Evolutionary conservation across 2,113 vertebrate species (phyloP).

Genomic region (Nettapus auritus): DNA sequence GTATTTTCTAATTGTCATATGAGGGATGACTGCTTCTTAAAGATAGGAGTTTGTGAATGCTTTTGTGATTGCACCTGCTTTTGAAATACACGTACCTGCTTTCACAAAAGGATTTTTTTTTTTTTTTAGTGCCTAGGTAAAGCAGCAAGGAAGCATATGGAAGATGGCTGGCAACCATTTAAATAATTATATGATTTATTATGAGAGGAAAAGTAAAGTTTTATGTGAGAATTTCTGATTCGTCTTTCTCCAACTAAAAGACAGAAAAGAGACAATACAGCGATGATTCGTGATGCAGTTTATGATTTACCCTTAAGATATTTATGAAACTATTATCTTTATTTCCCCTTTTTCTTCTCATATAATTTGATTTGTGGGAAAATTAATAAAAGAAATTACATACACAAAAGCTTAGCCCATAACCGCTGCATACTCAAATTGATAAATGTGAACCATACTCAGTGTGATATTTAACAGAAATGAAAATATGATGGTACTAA

Average conservation of each 20-base stretch:
- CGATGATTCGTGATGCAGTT: not conserved
- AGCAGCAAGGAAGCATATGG: not conserved
- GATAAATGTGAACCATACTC: constrained; percentile 34
- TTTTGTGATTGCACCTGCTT: not conserved
- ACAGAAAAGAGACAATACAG: not conserved
- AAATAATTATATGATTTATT: not conserved
- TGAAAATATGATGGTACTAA: constrained; percentile 49
- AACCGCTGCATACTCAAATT: constrained; percentile 26
- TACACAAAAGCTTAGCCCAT: constrained; percentile 14
- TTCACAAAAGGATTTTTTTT: not conserved
- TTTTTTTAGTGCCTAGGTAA: not conserved
- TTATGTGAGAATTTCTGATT: not conserved
- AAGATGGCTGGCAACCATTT: not conserved
- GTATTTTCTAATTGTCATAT: not conserved
- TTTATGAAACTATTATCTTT: constrained; percentile 51
- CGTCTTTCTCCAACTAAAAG: not conserved
- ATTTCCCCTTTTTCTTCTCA: constrained; percentile 25
- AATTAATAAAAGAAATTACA: constrained; percentile 59
- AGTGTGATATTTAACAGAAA: constrained; percentile 61
- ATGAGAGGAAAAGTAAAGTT: not conserved
- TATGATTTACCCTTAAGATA: constrained; percentile 21
- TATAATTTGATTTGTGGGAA: constrained; percentile 49
- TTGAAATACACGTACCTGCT: not conserved
- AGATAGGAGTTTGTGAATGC: not conserved
- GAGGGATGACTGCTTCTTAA: not conserved